Evolutionary conservation across 2,113 vertebrate species (phyloP), one percentile per base, ranked within the genome.

Genomic region (Orientallactaga bullata): DNA sequence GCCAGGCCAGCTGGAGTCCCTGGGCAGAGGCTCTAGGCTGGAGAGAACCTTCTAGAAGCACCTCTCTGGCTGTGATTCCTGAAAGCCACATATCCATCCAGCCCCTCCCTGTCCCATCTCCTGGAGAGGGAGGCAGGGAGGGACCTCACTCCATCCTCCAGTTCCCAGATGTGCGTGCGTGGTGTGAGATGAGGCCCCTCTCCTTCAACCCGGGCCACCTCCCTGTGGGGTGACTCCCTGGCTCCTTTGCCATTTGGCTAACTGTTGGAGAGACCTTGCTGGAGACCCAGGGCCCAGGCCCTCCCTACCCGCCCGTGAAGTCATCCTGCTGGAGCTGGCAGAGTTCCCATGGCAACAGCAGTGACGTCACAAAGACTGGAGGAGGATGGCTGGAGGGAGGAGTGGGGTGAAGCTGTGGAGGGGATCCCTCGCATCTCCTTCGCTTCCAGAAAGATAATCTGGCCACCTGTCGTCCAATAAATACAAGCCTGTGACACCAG

Each of bases 331-430:
- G 87, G 55, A 28, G 97, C 96, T 97, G 97, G 97, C 96, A 96
- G 95, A 61, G 97, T 98, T 96, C 91, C 97, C 90, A 97, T 97
- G 95, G 97, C 95, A 98, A 98, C 96, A 0, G 58, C 63, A 0
- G 15, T 97, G 96, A 96, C 96, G 91, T 98, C 97, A 97, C 90
- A 32, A 51, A 89, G 0, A 91, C 90, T 94, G 58, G 61, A 37
- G 89, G 77, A 39, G 4, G 91, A 73, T 42, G 39, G 65, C 85
- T 80, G 66, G 78, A 77, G 89, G 78, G 94, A 81, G 91, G 8
- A 0, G 2, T 79, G 66, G 88, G 92, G 69, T 8, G 65, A 77
- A 76, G 82, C 76, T 37, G 0, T 7, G 63, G 69, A 82, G 91
- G 88, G 91, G 61, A 95, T 88, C 60, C 96, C 85, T 85, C 65